Evolutionary conservation across 2,888 invertebrate genomes (phyloP), one percentile per base, ranked within the genome.

Genomic region (Diadromus collaris): DNA sequence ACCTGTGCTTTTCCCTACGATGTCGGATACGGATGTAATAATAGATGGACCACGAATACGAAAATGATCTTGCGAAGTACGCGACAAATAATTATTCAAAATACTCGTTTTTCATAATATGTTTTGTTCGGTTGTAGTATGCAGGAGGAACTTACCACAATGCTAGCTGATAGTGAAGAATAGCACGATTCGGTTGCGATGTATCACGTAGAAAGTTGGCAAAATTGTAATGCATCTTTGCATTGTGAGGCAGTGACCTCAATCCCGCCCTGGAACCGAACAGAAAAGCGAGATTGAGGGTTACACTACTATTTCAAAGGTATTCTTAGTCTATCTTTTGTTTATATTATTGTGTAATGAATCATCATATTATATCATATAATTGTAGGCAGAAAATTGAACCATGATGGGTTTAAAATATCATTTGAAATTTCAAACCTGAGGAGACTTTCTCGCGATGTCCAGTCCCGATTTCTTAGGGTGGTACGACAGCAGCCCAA

Each of bases 181-280:
- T 94, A 27, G 97, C 97, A 81, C 93, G 92, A 83, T 95, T 95
- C 76, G 94, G 93, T 85, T 95, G 93, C 51, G 95, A 95, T 58
- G 94, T 93, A 90, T 97, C 97, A 89, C 96, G 94, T 84, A 96
- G 93, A 90, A 95, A 95, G 92, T 97, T 97, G 60, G 95, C 97
- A 88, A 95, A 96, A 92, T 97, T 97, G 92, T 97, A 97, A 92
- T 97, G 97, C 91, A 96, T 94, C 92, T 97, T 97, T 73, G 97
- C 97, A 90, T 97, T 97, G 91, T 96, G 95, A 0, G 97, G 97
- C 68, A 96, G 91, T 16, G 95, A 95, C 82, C 94, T 92, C 73
- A 97, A 91, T 63, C 97, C 97, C 67, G 97, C 95, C 89, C 97
- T 97, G 92, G 46, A 93, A 92, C 75, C 79, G 80, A 76, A 60